phyloP scores from a whole-genome alignment of 2,113 vertebrate species.

The Chlamydotis undulata region DNA sequence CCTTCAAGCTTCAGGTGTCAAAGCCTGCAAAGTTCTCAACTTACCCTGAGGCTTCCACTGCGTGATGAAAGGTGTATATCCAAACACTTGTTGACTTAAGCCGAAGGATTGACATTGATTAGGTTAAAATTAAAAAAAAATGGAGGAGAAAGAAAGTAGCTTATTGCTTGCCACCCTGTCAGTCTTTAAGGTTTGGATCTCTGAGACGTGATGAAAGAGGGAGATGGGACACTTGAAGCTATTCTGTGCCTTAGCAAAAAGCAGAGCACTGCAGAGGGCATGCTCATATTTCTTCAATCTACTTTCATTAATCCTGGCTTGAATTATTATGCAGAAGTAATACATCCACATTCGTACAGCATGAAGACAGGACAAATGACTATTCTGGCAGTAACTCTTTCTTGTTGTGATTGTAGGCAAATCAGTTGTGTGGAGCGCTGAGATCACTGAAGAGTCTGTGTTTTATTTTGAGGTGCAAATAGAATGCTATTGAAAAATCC shows the following conservation, averaged over 20 bases:
- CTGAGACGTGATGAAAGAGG: background rate
- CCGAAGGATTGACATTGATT: background rate
- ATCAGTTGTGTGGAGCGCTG: background rate
- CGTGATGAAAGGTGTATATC: background rate
- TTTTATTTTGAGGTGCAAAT: background rate
- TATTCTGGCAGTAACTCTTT: background rate
- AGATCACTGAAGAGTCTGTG: background rate
- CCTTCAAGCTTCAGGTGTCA: background rate
- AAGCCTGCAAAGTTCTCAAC: background rate
- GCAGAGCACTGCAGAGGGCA: background rate
- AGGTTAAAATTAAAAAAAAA: background rate
- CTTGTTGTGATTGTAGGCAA: background rate
- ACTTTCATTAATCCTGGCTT: background rate
- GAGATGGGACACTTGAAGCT: fast-evolving
- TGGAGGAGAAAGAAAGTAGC: background rate
- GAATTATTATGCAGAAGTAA: background rate
- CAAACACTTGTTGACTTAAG: background rate
- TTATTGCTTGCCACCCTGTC: background rate
- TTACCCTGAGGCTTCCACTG: background rate
- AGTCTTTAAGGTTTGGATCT: background rate
- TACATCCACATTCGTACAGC: background rate
- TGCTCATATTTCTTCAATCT: background rate
- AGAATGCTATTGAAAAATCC: background rate
- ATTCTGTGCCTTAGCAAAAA: background rate
- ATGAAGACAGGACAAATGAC: background rate